A percentile compares a stretch with the other conserved stretches of the same genome.
Conservation (phyloP, 2,888 invertebrate species). For the Cephus rjabovi region DNA sequence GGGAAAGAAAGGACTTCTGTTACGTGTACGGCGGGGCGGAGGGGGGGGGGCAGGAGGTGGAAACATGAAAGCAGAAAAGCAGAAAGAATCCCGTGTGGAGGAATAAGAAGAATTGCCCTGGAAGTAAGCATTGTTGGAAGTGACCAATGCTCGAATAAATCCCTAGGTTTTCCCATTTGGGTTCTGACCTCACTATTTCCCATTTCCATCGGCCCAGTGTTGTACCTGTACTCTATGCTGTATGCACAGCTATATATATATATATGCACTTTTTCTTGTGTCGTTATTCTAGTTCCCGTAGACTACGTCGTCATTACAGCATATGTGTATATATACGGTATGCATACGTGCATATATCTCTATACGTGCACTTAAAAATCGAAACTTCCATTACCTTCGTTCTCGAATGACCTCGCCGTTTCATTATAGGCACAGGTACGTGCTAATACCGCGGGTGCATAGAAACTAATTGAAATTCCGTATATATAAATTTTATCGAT, state of each 20-base stretch:
- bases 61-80: neutral
- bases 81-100: neutral
- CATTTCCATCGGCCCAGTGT: neutral
- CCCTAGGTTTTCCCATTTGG: neutral
- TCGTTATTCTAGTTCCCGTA: neutral
- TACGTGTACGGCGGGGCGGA: neutral
- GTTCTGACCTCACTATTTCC: neutral
- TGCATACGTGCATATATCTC: too few species aligned
- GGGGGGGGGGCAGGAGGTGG: neutral
- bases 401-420: neutral
- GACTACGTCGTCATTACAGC: neutral
- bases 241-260: too few species aligned
- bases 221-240: neutral
- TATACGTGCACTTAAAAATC: neutral
- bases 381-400: neutral
- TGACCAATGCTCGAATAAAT: slow-evolving; percentile 5
- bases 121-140: slow-evolving; percentile 6
- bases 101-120: slow-evolving; percentile 1
- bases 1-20: neutral
- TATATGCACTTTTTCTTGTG: neutral
- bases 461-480: neutral
- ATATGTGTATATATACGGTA: neutral
- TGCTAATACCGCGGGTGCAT: neutral
- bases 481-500: neutral
- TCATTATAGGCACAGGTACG: neutral